A percentile compares a stretch with the other conserved stretches of the same genome.
Conservation (phyloP, 2,113 vertebrate species). For the Tragelaphus strepsiceros region DNA sequence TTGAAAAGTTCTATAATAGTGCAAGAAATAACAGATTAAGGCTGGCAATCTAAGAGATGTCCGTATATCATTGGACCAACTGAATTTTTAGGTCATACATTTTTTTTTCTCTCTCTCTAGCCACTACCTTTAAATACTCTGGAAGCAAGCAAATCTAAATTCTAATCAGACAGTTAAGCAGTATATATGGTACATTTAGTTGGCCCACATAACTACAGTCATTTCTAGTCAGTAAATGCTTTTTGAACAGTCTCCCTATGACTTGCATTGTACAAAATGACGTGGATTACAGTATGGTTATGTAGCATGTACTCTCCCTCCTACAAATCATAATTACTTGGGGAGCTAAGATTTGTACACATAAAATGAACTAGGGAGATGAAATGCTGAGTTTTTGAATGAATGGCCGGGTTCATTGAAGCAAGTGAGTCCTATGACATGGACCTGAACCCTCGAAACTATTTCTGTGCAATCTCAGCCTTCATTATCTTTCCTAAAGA, state of each 20-base stretch:
- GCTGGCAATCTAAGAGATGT: background rate
- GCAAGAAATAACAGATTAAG: background rate
- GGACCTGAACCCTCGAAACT: background rate
- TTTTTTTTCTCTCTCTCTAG: background rate
- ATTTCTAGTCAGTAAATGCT: background rate
- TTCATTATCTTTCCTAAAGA: background rate
- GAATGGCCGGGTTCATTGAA: background rate
- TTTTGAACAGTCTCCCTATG: background rate
- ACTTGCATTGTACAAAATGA: background rate
- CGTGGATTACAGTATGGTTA: background rate
- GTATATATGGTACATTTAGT: background rate
- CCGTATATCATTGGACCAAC: background rate
- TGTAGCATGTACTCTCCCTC: background rate
- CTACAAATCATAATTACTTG: background rate
- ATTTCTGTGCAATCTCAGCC: background rate
- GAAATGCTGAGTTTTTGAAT: background rate
- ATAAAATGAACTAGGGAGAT: background rate
- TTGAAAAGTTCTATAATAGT: background rate
- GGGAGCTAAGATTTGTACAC: background rate
- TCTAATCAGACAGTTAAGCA: background rate
- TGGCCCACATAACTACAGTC: background rate
- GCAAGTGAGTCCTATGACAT: background rate
- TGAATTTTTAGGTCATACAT: background rate
- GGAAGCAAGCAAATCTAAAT: background rate
- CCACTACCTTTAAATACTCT: background rate